Evolutionary conservation across 2,888 invertebrate genomes (phyloP).

Genomic region (Caenorhabditis doughertyi): DNA sequence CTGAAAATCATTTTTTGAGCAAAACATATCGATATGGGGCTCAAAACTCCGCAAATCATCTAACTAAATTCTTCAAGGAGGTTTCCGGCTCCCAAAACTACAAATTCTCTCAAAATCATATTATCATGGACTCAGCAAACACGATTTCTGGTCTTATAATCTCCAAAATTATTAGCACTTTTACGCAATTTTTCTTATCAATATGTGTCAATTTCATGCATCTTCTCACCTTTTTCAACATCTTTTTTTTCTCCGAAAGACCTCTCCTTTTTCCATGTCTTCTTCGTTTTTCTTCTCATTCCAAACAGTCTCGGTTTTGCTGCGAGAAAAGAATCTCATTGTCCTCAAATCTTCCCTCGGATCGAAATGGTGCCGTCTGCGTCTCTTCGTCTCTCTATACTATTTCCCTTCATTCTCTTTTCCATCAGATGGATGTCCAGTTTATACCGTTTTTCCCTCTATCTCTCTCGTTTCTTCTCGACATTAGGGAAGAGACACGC

Average conservation of each 20-base stretch:
- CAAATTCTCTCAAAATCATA: too few relatives aligned
- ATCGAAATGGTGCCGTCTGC: slow-evolving; percentile 22
- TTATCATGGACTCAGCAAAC: too few relatives aligned
- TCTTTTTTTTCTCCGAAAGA: neutral
- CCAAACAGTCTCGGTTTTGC: neutral
- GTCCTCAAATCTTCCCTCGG: slow-evolving; percentile 41
- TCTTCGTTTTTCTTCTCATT: neutral
- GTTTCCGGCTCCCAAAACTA: neutral
- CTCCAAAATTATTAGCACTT: too few relatives aligned
- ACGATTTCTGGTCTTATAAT: too few relatives aligned
- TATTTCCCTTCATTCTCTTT: slow-evolving; percentile 12
- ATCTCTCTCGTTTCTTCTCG: slow-evolving; percentile 33
- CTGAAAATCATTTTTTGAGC: neutral
- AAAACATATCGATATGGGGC: neutral
- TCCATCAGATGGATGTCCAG: slow-evolving; percentile 35
- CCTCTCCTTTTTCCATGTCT: neutral
- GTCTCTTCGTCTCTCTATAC: neutral
- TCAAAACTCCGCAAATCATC: neutral
- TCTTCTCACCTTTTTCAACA: too few relatives aligned
- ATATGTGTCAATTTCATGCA: too few relatives aligned
- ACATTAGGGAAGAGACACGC: slow-evolving; percentile 14
- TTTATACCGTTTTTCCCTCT: slow-evolving; percentile 44
- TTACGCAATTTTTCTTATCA: too few relatives aligned
- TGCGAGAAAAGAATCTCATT: slow-evolving; percentile 26
- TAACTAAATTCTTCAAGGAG: neutral